phyloP scores from a whole-genome alignment of 1,140 invertebrate species.

The Drosophila lacteicornis region DNA sequence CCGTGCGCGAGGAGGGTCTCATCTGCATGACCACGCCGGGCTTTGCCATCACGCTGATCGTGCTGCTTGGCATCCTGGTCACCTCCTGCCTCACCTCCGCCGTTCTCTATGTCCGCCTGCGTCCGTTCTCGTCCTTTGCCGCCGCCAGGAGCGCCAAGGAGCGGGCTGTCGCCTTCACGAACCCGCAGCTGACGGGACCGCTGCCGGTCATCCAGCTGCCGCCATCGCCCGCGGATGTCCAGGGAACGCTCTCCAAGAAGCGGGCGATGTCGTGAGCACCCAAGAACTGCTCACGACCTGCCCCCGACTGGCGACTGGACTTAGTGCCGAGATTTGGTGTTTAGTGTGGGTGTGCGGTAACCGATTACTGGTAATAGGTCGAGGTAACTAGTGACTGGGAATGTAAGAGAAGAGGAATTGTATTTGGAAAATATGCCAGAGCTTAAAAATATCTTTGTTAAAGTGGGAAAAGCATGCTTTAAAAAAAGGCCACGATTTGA shows the following conservation, averaged over 20 bases:
- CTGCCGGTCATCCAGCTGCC: slow-evolving; percentile 68
- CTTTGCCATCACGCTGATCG: slow-evolving; percentile 93
- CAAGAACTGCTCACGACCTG: not conserved
- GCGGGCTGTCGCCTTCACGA: slow-evolving; percentile 85
- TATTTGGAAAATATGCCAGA: too few species aligned
- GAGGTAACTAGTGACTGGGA: not conserved
- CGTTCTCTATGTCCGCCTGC: slow-evolving; percentile 91
- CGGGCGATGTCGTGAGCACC: slow-evolving; percentile 73
- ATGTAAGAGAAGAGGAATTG: too few species aligned
- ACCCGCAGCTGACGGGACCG: slow-evolving; percentile 75
- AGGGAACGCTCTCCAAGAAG: slow-evolving; percentile 75
- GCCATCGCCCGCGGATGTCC: slow-evolving; percentile 59
- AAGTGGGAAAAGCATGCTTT: too few species aligned
- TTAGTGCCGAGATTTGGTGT: not conserved
- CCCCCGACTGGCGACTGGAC: slow-evolving; percentile 15
- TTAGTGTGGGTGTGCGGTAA: not conserved
- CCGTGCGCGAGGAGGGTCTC: slow-evolving; percentile 88
- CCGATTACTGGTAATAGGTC: slow-evolving; percentile 20
- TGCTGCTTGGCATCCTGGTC: slow-evolving; percentile 92
- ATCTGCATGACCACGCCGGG: slow-evolving; percentile 97
- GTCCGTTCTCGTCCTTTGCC: slow-evolving; percentile 87
- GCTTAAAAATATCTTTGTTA: too few species aligned
- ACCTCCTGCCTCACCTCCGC: slow-evolving; percentile 93
- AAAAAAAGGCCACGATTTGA: not conserved
- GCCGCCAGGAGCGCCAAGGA: slow-evolving; percentile 85